Percentiles rank a stretch among this genome's conserved stretches.
Conservation (phyloP, 2,113 vertebrate species). For the Ctenodactylus gundi region DNA sequence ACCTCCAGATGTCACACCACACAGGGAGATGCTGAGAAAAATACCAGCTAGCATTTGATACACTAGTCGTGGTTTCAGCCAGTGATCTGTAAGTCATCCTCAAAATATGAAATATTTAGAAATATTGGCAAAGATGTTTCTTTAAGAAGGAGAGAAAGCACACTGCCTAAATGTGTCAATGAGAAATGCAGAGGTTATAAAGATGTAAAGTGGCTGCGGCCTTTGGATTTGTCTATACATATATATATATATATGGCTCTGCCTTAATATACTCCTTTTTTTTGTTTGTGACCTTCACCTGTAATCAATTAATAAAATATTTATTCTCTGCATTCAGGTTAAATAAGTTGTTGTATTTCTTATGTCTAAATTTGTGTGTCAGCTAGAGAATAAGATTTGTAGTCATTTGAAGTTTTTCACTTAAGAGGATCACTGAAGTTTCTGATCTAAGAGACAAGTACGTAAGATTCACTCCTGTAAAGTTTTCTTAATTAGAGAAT, state of each 20-base stretch:
- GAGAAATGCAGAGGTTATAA: slow-evolving; percentile 84
- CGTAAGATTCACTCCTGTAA: not conserved
- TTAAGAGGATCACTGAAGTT: not conserved
- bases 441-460: slow-evolving; percentile 14
- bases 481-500: slow-evolving; percentile 25
- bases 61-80: slow-evolving; percentile 55
- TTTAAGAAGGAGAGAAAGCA: slow-evolving; percentile 73
- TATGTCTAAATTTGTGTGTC: slow-evolving; percentile 55
- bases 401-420: slow-evolving; percentile 46
- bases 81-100: slow-evolving; percentile 29
- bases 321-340: slow-evolving; percentile 89
- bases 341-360: slow-evolving; percentile 74
- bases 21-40: slow-evolving; percentile 58
- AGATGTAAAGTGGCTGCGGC: slow-evolving; percentile 84
- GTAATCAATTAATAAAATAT: slow-evolving; percentile 93
- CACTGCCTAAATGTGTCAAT: slow-evolving; percentile 80
- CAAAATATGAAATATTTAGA: slow-evolving; percentile 49
- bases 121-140: slow-evolving; percentile 55
- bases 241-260: slow-evolving; percentile 82
- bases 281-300: slow-evolving; percentile 86
- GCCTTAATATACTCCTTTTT: slow-evolving; percentile 82
- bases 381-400: slow-evolving; percentile 47
- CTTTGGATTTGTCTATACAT: slow-evolving; percentile 72
- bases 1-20: slow-evolving; percentile 59
- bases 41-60: slow-evolving; percentile 39